Base-by-base conservation (phyloP, 2,113 vertebrate species). In the Microtus ochrogaster region DNA sequence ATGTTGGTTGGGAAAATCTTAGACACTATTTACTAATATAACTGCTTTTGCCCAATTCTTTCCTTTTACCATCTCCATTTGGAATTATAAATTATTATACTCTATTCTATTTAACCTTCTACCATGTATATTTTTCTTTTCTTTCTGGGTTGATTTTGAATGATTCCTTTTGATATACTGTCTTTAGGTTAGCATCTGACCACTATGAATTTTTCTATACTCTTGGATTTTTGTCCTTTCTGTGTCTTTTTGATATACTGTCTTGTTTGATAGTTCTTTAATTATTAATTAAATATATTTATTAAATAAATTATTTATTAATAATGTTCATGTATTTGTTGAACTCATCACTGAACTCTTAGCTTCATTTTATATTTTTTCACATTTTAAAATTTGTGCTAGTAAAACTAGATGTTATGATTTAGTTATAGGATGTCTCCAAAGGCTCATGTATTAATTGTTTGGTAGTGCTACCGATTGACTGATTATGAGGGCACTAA, bases 381-480 rank as follows among this genome's bases (percentile, higher is more conserved):
- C 58, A 95, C 89, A 36, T 82, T 94, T 90, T 33, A 94, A 72
- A 96, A 83, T 95, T 86, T 90, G 77, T 82, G 7, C 26, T 12
- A 65, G 70, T 33, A 58, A 66, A 52, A 82, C 44, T 76, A 16
- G 61, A 44, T 76, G 19, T 4, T 65, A n/a, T 47, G 19, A 11
- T 77, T 90, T 90, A 19, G n/a, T 22, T 58, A 11, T 73, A 73
- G 41, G 28, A 63, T 76, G 52, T 90, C 11, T 44, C 21, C 33
- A 65, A 90, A 78, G 58, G 41, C 7, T 78, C 41, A 49, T 65
- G 21, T 66, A 28, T 65, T 49, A 44, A 78, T 49, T 44, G 33
- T 36, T 65, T 24, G 21, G 30, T 49, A 22, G 22, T 30, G 28
- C 41, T 66, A 9, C 33, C 66, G 33, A 55, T 13, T 55, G 12